Percentiles rank a stretch among this genome's conserved stretches.
Conservation (phyloP, 1,140 invertebrate genomes). For the Harlomillsia oculata region DNA sequence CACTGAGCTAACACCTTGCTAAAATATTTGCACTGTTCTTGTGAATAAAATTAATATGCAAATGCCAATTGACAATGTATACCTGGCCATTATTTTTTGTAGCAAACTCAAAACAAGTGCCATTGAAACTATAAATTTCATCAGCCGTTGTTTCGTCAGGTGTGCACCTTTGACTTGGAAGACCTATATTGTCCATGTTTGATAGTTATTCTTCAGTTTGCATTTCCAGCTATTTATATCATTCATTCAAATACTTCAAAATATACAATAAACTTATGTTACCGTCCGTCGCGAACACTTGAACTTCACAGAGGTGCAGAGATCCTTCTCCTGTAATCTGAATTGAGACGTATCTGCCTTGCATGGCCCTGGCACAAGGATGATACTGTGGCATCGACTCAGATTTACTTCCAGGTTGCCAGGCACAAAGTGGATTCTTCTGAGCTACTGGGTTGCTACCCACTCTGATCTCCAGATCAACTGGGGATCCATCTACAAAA, state of each 20-base stretch:
- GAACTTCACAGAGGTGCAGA: slow-evolving; percentile 78
- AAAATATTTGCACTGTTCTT: no score
- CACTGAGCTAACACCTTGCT: no score
- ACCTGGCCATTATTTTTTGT: slow-evolving; percentile 2
- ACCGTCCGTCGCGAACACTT: slow-evolving; percentile 83
- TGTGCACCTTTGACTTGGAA: slow-evolving; percentile 38
- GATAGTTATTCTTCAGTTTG: neutral
- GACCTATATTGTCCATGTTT: slow-evolving; percentile 36
- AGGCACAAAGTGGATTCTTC: slow-evolving; percentile 78
- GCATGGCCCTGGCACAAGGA: slow-evolving; percentile 63
- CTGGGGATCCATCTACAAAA: slow-evolving; percentile 47
- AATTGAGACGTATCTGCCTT: slow-evolving; percentile 77
- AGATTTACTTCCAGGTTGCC: slow-evolving; percentile 72
- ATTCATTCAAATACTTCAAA: neutral
- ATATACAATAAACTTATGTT: slow-evolving; percentile 29
- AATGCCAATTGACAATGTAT: no score
- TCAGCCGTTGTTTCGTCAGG: slow-evolving; percentile 35
- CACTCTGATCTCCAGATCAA: slow-evolving; percentile 77
- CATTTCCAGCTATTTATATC: neutral
- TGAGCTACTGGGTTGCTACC: slow-evolving; percentile 72
- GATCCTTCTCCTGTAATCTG: slow-evolving; percentile 83
- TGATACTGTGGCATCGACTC: slow-evolving; percentile 16
- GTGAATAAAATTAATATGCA: no score
- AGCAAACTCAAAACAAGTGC: slow-evolving; percentile 76
- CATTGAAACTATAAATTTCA: slow-evolving; percentile 61